These are phyloP conservation scores for Lampris incognitus DNA, from an alignment of 2,113 vertebrate genomes.

Conservation along the genomic window DNA sequence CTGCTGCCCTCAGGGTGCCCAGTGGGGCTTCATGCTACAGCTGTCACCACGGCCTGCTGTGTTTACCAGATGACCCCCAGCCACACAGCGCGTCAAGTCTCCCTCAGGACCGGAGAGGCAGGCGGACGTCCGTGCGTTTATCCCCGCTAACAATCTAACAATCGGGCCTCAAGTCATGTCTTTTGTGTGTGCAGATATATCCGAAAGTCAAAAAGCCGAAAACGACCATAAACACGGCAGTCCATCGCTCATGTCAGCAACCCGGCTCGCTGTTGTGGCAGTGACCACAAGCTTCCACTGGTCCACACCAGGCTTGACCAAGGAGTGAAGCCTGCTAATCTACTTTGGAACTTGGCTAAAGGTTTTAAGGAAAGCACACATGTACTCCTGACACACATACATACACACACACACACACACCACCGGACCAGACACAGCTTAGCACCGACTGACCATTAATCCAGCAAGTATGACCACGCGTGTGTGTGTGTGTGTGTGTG, in stretches of 20 bases:
- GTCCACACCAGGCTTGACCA: conserved; percentile 38
- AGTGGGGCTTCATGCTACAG: conserved; percentile 33
- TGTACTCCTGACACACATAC: conserved; percentile 30
- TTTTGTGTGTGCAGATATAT: background rate
- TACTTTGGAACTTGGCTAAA: conserved; percentile 74
- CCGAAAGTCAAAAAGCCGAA: background rate
- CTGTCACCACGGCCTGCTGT: conserved; percentile 10
- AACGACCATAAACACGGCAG: background rate
- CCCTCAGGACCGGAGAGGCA: background rate
- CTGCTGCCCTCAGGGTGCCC: conserved; percentile 55
- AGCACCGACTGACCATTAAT: conserved; percentile 68
- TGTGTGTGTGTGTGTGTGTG: conserved; percentile 25
- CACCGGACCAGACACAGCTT: conserved; percentile 48
- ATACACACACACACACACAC: conserved; percentile 21
- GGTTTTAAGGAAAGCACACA: conserved; percentile 68
- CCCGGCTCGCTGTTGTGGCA: background rate
- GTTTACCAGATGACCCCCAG: background rate
- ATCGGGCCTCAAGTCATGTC: conserved; percentile 3
- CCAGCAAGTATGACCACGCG: conserved; percentile 43
- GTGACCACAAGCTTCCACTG: conserved; percentile 3
- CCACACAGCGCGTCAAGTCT: background rate
- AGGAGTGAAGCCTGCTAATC: conserved; percentile 72
- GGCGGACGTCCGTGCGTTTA: fast-evolving
- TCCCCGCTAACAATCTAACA: background rate
- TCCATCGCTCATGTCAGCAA: conserved; percentile 45